These are phyloP conservation scores for Cybosia mesomella DNA, from an alignment of 2,888 invertebrate species.

Conservation along the genomic window DNA sequence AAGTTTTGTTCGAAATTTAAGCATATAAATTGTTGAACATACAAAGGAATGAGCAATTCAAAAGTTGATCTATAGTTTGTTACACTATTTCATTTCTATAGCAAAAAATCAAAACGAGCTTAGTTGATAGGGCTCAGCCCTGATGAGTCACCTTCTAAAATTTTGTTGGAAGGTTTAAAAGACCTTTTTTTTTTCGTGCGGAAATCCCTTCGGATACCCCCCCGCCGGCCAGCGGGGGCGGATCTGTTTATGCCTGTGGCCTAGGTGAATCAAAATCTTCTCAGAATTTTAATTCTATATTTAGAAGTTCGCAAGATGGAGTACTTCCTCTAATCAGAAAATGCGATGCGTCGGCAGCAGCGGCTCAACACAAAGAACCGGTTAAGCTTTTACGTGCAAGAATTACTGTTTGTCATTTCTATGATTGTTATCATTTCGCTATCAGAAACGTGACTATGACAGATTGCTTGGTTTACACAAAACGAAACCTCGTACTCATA, in stretches of 20 bases:
- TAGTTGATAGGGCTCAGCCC: not conserved
- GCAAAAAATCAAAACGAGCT: not conserved
- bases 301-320: not conserved
- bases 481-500: slow-evolving; percentile 47
- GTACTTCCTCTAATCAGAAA: not conserved
- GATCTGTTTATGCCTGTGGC: not conserved
- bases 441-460: slow-evolving; percentile 51
- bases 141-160: not conserved
- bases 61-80: not conserved
- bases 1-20: not conserved
- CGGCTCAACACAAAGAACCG: slow-evolving; percentile 26
- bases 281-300: not conserved
- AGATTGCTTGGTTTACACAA: slow-evolving; percentile 42
- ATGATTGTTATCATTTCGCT: slow-evolving; percentile 44
- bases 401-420: slow-evolving; percentile 27
- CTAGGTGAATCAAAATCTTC: not conserved
- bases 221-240: no score
- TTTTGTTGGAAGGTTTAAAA: not conserved
- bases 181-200: no score
- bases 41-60: not conserved
- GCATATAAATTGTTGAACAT: not conserved
- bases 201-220: no score
- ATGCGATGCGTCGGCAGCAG: not conserved
- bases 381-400: slow-evolving; percentile 29
- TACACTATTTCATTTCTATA: not conserved